Evolutionary conservation across 2,888 invertebrate genomes (phyloP), one percentile per base, ranked within the genome.

Genomic region (Netelia inedita): DNA sequence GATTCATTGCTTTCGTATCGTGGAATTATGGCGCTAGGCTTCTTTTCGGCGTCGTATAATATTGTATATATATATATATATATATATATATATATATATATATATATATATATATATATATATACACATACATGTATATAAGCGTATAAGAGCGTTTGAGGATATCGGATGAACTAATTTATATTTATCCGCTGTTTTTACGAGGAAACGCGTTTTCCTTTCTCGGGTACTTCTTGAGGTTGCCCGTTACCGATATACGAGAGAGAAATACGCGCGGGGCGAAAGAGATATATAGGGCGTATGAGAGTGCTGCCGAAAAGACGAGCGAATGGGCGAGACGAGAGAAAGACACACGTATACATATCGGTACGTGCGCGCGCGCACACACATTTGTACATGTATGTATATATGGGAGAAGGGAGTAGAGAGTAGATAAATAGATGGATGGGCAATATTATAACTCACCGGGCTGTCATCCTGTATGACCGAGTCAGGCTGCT

Each of bases 361-460:
- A 66, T 8, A 73, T 19, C 41, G 55, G 46, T 2, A 57, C 65
- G 19, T 2, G 6, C 16, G 10, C 43, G 43, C 19, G 3, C 19
- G 21, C 35, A 41, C 19, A 74, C 57, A 74, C 28, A 75, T 35
- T 53, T 2, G 23, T 6, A 53, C 28, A 46, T 19, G 46, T 21
- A 66, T 10, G 28, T 46, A 79, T 71, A 59, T 68, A 66, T 65
- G 75, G 69, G 76, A 68, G 71, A 72, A 75, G 75, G 69, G 80
- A 85, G 88, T 92, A 92, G 92, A 93, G 92, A 93, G 92, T 92
- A 93, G 93, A 93, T 93, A 93, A 93, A 93, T 93, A 93, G 93
- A 93, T 93, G 93, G 93, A 93, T 93, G 93, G 93, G 93, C 93
- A 93, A 93, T 93, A 93, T 93, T 93, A 93, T 93, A 93, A 93